Base-by-base conservation (phyloP, 2,888 invertebrate genomes). In the Brachypalpus laphriformis region DNA sequence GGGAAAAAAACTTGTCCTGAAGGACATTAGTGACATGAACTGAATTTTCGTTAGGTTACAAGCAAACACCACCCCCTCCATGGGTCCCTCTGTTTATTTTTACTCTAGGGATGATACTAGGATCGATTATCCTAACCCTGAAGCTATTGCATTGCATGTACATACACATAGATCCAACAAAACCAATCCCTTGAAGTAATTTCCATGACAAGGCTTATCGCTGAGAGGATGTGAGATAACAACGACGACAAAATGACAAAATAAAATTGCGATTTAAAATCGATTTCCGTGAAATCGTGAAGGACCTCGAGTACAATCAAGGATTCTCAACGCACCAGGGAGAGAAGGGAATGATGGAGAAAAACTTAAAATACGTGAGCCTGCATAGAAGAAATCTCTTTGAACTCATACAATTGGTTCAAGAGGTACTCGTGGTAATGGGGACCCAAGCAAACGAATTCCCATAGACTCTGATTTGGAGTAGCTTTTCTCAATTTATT, bases 211-310 rank as follows among this genome's bases (percentile, higher is more conserved):
- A 40, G 6, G 40, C 14, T 40, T 40, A 40, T 40, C 40, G 40
- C 11, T 40, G n/a, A 40, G 6, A 40, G 14, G 40, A 40, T 40
- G 40, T 40, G 6, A 40, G 14, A 40, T n/a, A n/a, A 40, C 37
- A 14, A 40, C 37, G 37, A 40, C 54, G 8, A 56, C 54, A 31
- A 14, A 6, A 25, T 22, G 51, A 54, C 18, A 37, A 37, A 57
- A 54, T 16, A 49, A 65, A 65, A 65, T 51, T 65, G 49, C 14
- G 37, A 65, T 65, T 65, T 34, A 51, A 65, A 65, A 65, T 65
- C 65, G 65, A 65, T 65, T 65, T 65, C 65, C 65, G 31, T 18
- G 8, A 31, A 31, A 31, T 11, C 16, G 7, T 3, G 11, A 9
- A 25, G 45, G 47, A 63, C 47, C 18, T 47, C 45, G 31, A 34